Conservation (phyloP, 2,797 vertebrate genomes). For the Spinus pinus region DNA sequence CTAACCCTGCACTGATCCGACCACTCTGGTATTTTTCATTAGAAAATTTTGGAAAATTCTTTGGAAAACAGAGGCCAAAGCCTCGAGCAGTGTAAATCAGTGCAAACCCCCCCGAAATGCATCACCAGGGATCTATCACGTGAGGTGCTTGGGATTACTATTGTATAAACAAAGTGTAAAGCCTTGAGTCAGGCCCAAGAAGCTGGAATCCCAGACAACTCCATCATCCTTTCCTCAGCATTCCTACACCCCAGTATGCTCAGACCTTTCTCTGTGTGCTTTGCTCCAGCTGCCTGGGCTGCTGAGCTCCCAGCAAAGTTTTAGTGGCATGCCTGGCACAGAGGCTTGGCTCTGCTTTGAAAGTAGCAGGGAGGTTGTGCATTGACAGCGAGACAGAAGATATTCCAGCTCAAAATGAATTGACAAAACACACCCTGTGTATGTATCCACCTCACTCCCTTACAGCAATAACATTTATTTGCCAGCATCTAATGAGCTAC, state of each 20-base stretch:
- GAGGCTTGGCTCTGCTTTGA: neutral
- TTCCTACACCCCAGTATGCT: neutral
- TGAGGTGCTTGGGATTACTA: conserved; percentile 23
- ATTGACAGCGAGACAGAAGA: neutral
- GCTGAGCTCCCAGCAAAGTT: neutral
- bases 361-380: neutral
- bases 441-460: neutral
- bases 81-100: neutral
- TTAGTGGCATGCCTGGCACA: neutral
- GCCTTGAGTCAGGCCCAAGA: conserved; percentile 10
- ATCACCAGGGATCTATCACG: conserved; percentile 3
- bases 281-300: neutral
- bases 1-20: neutral
- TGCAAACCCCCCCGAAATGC: neutral
- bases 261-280: neutral
- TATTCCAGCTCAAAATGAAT: neutral
- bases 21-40: conserved; percentile 43
- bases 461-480: neutral
- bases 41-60: conserved; percentile 38
- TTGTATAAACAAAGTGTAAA: conserved; percentile 55
- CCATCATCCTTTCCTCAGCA: conserved; percentile 8
- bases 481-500: neutral
- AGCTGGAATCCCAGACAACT: conserved; percentile 38
- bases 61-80: conserved; percentile 47
- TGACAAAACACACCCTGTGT: neutral